Percentiles rank a stretch among this genome's conserved stretches.
phyloP scores from a whole-genome alignment of 2,888 invertebrate genomes.

The Parnassius smintheus region DNA sequence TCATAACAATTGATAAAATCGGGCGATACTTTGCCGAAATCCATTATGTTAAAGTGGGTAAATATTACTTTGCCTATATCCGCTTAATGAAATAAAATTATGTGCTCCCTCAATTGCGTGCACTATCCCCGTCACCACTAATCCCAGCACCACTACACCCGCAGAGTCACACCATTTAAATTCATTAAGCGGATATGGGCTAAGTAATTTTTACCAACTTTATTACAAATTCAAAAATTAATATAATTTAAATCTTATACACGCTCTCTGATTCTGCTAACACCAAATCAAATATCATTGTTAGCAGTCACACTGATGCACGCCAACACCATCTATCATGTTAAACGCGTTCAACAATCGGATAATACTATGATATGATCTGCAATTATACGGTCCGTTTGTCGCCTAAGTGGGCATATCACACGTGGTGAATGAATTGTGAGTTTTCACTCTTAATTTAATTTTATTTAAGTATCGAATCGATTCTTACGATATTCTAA shows the following conservation, averaged over 20 bases:
- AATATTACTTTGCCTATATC: too few relatives aligned
- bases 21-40: too few relatives aligned
- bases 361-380: constrained; percentile 17
- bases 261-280: not conserved
- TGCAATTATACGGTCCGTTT: constrained; percentile 29
- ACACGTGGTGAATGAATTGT: constrained; percentile 27
- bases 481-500: too few relatives aligned
- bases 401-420: constrained; percentile 31
- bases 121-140: too few relatives aligned
- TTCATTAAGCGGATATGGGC: too few relatives aligned
- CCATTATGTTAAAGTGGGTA: too few relatives aligned
- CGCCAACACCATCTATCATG: constrained; percentile 17
- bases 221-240: not conserved
- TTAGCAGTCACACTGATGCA: not conserved
- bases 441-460: constrained; percentile 5
- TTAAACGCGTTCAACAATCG: constrained; percentile 1
- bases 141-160: too few relatives aligned
- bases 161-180: too few relatives aligned
- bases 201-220: not conserved
- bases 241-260: not conserved
- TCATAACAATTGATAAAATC: too few relatives aligned
- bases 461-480: not conserved
- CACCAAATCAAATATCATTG: constrained; percentile 6
- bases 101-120: too few relatives aligned
- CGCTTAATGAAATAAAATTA: too few relatives aligned